Evolutionary conservation across 2,113 vertebrate species (phyloP).

Genomic region (Oriolus oriolus): DNA sequence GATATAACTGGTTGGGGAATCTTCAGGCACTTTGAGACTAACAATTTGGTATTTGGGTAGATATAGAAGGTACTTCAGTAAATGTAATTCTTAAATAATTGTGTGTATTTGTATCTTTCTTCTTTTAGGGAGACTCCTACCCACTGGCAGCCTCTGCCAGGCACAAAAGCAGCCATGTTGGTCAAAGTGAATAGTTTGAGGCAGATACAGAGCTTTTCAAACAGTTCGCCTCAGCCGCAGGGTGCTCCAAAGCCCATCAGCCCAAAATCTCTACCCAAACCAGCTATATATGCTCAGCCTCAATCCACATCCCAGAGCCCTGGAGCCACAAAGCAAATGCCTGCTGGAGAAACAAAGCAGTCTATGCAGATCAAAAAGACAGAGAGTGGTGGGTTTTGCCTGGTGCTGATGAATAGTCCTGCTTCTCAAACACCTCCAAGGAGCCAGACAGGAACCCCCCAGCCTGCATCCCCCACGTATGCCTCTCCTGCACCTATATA

Average conservation of each 20-base stretch:
- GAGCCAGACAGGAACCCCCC: constrained; percentile 71
- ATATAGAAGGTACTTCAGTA: not conserved
- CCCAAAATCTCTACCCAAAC: constrained; percentile 53
- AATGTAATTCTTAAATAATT: not conserved
- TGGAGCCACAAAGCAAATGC: constrained; percentile 62
- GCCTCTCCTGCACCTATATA: constrained; percentile 79
- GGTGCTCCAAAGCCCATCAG: constrained; percentile 44
- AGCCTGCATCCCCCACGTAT: constrained; percentile 78
- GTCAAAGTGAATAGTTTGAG: constrained; percentile 85
- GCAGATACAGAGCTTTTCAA: constrained; percentile 58
- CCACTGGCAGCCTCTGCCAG: constrained; percentile 83
- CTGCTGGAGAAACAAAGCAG: constrained; percentile 70
- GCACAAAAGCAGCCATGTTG: constrained; percentile 85
- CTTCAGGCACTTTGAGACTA: not conserved
- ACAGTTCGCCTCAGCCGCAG: constrained; percentile 49
- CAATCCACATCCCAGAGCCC: constrained; percentile 64
- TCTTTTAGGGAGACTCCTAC: constrained; percentile 71
- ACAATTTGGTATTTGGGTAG: not conserved
- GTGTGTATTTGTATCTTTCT: not conserved
- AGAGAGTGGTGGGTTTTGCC: constrained; percentile 83
- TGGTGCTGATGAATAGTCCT: constrained; percentile 72
- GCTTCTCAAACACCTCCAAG: constrained; percentile 69
- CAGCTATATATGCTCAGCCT: constrained; percentile 60
- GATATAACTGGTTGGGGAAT: not conserved
- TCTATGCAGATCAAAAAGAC: constrained; percentile 84